These are phyloP conservation scores for Tipula unca DNA, from an alignment of 2,888 invertebrate genomes.

Conservation along the genomic window DNA sequence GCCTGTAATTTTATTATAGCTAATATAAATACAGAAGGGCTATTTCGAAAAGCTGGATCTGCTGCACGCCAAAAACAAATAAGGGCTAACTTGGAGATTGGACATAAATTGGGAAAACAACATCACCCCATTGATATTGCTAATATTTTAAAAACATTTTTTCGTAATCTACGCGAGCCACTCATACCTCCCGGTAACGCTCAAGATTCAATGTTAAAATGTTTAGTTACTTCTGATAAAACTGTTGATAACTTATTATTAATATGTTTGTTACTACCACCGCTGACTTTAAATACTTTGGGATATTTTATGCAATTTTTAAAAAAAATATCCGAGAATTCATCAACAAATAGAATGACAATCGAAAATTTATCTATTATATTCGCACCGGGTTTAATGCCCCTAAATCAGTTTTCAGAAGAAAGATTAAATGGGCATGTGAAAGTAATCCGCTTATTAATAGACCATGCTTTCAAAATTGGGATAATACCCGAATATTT, in stretches of 20 bases:
- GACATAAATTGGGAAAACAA: slow-evolving; percentile 57
- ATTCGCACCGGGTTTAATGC: slow-evolving; percentile 80
- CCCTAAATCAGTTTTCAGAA: slow-evolving; percentile 58
- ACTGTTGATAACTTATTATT: slow-evolving; percentile 52
- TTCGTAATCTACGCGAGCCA: slow-evolving; percentile 77
- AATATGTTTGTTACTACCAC: slow-evolving; percentile 62
- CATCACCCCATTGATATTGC: slow-evolving; percentile 79
- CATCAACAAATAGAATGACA: slow-evolving; percentile 73
- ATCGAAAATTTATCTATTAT: slow-evolving; percentile 75
- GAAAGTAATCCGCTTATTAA: slow-evolving; percentile 63
- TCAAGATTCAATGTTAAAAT: slow-evolving; percentile 69
- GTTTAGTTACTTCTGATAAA: slow-evolving; percentile 50
- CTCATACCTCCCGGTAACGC: slow-evolving; percentile 55
- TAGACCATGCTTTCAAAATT: slow-evolving; percentile 65
- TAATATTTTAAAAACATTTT: slow-evolving; percentile 74
- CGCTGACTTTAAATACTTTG: slow-evolving; percentile 66
- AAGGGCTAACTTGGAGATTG: slow-evolving; percentile 63
- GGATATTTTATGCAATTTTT: slow-evolving; percentile 67
- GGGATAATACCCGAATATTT: slow-evolving; percentile 61
- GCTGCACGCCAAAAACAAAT: slow-evolving; percentile 73
- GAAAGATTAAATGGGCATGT: slow-evolving; percentile 59
- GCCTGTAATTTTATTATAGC: slow-evolving; percentile 59
- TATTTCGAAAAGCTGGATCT: slow-evolving; percentile 85
- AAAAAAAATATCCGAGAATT: slow-evolving; percentile 50
- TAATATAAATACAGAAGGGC: slow-evolving; percentile 67